Evolutionary conservation across 2,113 vertebrate species (phyloP).

Genomic region (Hydrolagus affinis): DNA sequence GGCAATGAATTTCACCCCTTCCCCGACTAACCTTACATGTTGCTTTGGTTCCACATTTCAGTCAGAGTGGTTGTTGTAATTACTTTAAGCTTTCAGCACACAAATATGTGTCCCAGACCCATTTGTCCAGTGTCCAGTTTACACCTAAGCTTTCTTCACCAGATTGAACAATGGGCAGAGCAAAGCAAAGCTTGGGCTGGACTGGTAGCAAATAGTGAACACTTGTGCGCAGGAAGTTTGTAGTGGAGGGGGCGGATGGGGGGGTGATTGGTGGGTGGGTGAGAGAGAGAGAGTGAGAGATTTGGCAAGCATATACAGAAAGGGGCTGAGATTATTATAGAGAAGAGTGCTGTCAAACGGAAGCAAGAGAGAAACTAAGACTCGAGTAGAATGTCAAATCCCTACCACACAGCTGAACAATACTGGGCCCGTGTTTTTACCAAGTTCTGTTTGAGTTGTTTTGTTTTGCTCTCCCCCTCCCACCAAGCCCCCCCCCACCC

Average conservation of each 20-base stretch:
- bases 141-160: not conserved
- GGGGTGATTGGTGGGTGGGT: too few species aligned
- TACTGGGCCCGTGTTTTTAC: not conserved
- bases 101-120: not conserved
- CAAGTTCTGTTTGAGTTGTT: not conserved
- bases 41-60: not conserved
- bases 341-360: conserved; percentile 25
- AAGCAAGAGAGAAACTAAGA: conserved; percentile 31
- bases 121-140: not conserved
- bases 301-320: too few species aligned
- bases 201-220: not conserved
- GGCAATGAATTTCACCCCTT: too few species aligned
- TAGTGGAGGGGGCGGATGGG: too few species aligned
- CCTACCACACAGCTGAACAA: conserved; percentile 32
- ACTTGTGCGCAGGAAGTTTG: too few species aligned
- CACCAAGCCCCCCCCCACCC: not conserved
- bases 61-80: not conserved
- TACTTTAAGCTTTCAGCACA: not conserved
- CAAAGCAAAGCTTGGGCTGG: not conserved
- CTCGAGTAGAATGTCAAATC: conserved; percentile 13
- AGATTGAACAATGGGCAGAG: not conserved
- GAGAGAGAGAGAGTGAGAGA: too few species aligned
- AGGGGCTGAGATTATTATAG: conserved; percentile 1
- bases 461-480: not conserved
- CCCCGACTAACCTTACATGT: too few species aligned